Evolutionary conservation across 2,888 invertebrate genomes (phyloP).

Genomic region (Helleia helle): DNA sequence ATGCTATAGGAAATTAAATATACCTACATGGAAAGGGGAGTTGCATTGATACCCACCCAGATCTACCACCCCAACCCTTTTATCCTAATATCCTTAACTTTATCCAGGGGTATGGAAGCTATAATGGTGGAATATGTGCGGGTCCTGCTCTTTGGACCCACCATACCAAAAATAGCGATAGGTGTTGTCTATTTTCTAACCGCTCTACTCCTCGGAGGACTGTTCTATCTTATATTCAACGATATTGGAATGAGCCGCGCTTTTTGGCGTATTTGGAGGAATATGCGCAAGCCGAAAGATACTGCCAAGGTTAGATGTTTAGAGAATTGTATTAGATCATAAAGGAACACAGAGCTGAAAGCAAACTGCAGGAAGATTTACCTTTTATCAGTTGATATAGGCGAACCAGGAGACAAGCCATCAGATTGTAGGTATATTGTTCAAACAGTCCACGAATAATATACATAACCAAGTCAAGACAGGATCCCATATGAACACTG

Average conservation of each 20-base stretch:
- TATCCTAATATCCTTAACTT: constrained; percentile 64
- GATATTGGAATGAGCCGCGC: constrained; percentile 79
- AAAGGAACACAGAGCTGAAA: too few relatives aligned
- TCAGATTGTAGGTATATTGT: too few relatives aligned
- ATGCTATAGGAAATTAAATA: too few relatives aligned
- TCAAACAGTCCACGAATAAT: too few relatives aligned
- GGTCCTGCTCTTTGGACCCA: constrained; percentile 25
- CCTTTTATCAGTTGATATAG: too few relatives aligned
- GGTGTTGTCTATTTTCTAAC: constrained; percentile 75
- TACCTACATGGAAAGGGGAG: too few relatives aligned
- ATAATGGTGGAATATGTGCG: constrained; percentile 27
- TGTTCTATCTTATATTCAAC: constrained; percentile 76
- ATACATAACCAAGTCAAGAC: too few relatives aligned
- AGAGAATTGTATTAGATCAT: not conserved
- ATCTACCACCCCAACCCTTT: too few relatives aligned
- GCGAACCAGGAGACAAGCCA: too few relatives aligned
- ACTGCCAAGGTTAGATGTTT: constrained; percentile 18
- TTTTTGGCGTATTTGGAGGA: constrained; percentile 80
- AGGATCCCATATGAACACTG: too few relatives aligned
- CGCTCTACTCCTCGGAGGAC: constrained; percentile 31
- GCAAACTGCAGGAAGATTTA: too few relatives aligned
- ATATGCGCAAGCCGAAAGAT: constrained; percentile 37
- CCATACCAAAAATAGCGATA: constrained; percentile 79
- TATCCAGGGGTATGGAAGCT: constrained; percentile 26
- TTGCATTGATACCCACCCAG: too few relatives aligned